These are phyloP conservation scores for Iguana delicatissima DNA, from an alignment of 2,797 vertebrate species.

Conservation along the genomic window DNA sequence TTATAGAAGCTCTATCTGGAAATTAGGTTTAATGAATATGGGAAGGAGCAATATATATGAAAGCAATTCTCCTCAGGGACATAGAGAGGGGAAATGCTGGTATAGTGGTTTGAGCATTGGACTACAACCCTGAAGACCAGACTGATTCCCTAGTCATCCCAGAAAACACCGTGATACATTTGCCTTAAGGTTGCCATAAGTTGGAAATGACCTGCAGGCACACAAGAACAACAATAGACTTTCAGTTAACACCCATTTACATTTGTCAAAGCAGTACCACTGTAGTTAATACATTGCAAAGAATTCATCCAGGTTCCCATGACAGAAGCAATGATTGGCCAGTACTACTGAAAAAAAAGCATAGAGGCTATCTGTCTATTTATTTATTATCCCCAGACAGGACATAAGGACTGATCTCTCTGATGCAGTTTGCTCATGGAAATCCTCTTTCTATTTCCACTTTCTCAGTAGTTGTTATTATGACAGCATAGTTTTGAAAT, in stretches of 20 bases:
- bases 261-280: background rate
- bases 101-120: too few species aligned
- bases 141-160: too few species aligned
- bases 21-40: background rate
- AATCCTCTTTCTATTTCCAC: background rate
- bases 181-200: too few species aligned
- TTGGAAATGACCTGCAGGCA: too few species aligned
- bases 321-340: background rate
- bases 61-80: background rate
- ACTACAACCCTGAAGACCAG: too few species aligned
- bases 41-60: background rate
- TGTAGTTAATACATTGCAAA: background rate
- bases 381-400: background rate
- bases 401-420: background rate
- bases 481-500: background rate
- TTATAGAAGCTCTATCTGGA: background rate
- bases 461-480: background rate
- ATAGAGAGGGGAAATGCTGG: too few species aligned
- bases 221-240: too few species aligned
- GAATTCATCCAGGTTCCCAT: background rate
- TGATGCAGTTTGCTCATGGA: background rate
- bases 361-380: background rate
- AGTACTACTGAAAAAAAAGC: background rate
- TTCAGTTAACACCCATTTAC: background rate
- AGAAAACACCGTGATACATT: too few species aligned